Evolutionary conservation across 2,113 vertebrate genomes (phyloP), one percentile per base, ranked within the genome.

Genomic region (Eleginops maclovinus): DNA sequence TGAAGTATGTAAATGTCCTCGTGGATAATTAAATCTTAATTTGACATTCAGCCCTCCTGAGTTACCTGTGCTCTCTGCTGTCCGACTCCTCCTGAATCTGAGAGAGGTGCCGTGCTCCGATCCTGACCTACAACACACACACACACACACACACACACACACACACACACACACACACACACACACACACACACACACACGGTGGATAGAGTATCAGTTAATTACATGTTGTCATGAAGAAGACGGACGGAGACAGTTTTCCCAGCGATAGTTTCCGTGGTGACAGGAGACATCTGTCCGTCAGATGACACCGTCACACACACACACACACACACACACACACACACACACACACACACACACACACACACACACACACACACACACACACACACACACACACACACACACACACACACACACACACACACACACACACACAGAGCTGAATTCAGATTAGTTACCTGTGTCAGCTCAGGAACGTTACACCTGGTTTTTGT

Each of bases 51-150:
- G 31, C 31, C 6, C 40, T n/a, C 3, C 11, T 1, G 17, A 36
- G 55, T 79, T 76, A 92, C 90, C 91, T 88, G 66, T 83, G 82
- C 49, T 88, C 83, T 69, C 80, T 82, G 79, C 86, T 83, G 81
- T 74, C 78, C 0, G 55, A 73, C 83, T 90, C 82, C 72, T 91
- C 90, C 67, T 75, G 85, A 43, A 92, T 92, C 83, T 85, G 68
- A 56, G 90, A 86, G 69, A 89, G 86, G 19, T 82, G 75, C 1
- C 82, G 80, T 41, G 54, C 58, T 28, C 82, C 88, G 70, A 77
- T 19, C 72, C 47, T 69, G 55, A 61, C 62, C 85, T 84, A 73
- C 55, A 58, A 67, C 47, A 17, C 56, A 65, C 68, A 63, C 40
- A 64, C 69, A 43, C 78, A 59, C 61, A 72, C 76, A 69, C 68